phyloP scores from a whole-genome alignment of 2,888 invertebrate genomes.

The Cynaeus angustus region DNA sequence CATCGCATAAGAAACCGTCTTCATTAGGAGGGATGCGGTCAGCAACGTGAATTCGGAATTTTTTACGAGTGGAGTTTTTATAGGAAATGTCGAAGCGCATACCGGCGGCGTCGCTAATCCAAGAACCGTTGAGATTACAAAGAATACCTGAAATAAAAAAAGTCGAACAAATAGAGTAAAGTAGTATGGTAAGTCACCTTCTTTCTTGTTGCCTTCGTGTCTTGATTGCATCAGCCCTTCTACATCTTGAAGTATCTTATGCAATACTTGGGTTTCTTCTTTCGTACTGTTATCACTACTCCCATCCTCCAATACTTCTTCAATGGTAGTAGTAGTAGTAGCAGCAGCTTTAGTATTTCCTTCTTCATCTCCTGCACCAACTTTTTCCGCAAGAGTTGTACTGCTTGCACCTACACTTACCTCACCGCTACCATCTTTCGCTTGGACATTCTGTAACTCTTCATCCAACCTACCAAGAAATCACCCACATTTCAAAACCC shows the following conservation, averaged over 20 bases:
- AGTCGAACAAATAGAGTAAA: too few relatives aligned
- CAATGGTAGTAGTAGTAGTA: too few relatives aligned
- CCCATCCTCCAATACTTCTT: slow-evolving; percentile 11
- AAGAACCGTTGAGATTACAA: slow-evolving; percentile 62
- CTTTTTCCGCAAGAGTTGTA: background rate
- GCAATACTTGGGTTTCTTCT: slow-evolving; percentile 34
- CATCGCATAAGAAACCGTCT: slow-evolving; percentile 61
- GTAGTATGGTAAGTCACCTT: slow-evolving; percentile 15
- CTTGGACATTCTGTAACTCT: slow-evolving; percentile 1
- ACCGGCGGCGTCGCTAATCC: slow-evolving; percentile 64
- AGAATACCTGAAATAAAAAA: slow-evolving; percentile 54
- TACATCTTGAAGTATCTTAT: slow-evolving; percentile 51
- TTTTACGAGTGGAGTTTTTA: slow-evolving; percentile 39
- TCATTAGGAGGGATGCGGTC: slow-evolving; percentile 52
- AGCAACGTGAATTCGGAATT: slow-evolving; percentile 39
- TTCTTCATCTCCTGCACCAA: background rate
- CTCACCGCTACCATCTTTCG: background rate
- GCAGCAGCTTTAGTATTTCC: background rate
- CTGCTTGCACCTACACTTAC: background rate
- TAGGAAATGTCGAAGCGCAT: slow-evolving; percentile 52
- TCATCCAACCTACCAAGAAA: slow-evolving; percentile 12
- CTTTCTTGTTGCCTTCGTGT: slow-evolving; percentile 46
- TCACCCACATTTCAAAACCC: background rate
- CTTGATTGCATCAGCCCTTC: slow-evolving; percentile 54
- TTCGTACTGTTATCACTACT: slow-evolving; percentile 12